A percentile compares a stretch with the other conserved stretches of the same genome.
Conservation (phyloP, 2,113 vertebrate species). For the Grammomys surdaster region DNA sequence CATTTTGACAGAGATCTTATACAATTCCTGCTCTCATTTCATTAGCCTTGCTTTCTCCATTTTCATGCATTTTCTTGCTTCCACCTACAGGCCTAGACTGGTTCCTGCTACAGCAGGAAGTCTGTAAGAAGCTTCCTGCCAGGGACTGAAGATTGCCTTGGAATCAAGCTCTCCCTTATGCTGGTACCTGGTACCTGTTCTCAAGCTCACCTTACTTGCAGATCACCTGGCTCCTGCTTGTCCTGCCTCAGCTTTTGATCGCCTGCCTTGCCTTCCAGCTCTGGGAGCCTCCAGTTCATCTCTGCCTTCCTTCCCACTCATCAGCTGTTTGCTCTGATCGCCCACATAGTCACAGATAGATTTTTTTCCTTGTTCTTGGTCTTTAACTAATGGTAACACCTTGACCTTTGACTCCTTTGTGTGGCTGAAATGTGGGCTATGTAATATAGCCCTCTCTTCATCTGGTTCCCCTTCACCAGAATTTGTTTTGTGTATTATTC, state of each 20-base stretch:
- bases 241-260: neutral
- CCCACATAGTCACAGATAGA: neutral
- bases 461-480: neutral
- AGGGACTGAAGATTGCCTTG: constrained; percentile 23
- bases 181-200: neutral
- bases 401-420: neutral
- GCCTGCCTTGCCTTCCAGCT: constrained; percentile 23
- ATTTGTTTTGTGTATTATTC: neutral
- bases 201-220: constrained; percentile 39
- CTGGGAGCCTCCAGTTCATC: neutral
- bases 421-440: constrained; percentile 15
- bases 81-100: neutral
- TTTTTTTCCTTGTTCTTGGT: constrained; percentile 30
- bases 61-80: constrained; percentile 53
- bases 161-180: neutral
- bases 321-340: neutral
- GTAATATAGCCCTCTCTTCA: neutral
- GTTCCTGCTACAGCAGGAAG: neutral
- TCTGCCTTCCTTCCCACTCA: neutral
- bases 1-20: neutral
- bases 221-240: constrained; percentile 22
- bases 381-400: neutral
- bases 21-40: neutral
- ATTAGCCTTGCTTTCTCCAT: neutral
- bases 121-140: neutral